Evolutionary conservation across 2,113 vertebrate genomes (phyloP), one percentile per base, ranked within the genome.

Genomic region (Psettodes erumei): DNA sequence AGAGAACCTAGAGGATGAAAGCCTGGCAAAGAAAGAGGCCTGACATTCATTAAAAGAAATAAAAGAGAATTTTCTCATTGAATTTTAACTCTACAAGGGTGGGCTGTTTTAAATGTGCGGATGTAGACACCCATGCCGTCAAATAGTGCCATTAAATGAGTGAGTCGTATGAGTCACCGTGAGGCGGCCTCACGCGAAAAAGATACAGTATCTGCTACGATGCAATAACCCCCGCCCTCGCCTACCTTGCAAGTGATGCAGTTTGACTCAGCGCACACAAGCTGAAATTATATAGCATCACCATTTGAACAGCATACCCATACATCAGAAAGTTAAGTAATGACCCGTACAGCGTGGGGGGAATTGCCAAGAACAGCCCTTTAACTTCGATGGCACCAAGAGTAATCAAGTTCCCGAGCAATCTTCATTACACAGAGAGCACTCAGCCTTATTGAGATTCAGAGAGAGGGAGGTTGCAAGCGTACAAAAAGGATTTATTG

Each of bases 361-460:
- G 71, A 83, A 89, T 67, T 83, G 84, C 89, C 77, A 81, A 89
- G 77, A 86, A 71, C 65, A 23, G 58, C 73, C 60, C 77, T 59
- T 79, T 84, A 71, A 71, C 65, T 88, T 83, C 60, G 51, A 76
- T 61, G 47, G 86, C 85, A 88, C 67, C 77, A 82, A 84, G 79
- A 86, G 86, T 93, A 94, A 94, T 94, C 92, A 90, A 86, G 89
- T 92, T 93, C 89, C 86, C 53, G 18, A 91, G 92, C 86, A 92
- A 93, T 94, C 91, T 92, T 92, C 93, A 94, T 95, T 94, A 94
- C 48, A 78, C 81, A 50, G 69, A 90, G 77, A 92, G 91, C 92
- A 92, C 92, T 94, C 89, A 88, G 89, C 89, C 89, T 92, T 92
- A 95, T 94, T 93, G 90, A 89, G 86, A 94, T 91, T 92, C 89